Evolutionary conservation across 2,113 vertebrate genomes (phyloP).

Genomic region (Tylochromis polylepis): DNA sequence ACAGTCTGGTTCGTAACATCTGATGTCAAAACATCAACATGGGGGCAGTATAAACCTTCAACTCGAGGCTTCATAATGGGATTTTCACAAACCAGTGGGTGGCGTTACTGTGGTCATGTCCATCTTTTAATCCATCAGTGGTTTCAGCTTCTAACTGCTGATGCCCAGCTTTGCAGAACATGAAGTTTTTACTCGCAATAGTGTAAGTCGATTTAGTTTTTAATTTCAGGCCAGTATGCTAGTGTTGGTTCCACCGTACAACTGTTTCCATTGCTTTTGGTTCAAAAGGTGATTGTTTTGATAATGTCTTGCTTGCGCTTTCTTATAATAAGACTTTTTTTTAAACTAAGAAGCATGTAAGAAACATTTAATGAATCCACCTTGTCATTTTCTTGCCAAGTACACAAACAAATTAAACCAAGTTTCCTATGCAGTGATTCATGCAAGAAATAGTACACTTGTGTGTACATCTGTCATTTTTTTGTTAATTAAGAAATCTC

Average conservation of each 20-base stretch:
- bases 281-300: background rate
- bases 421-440: background rate
- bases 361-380: background rate
- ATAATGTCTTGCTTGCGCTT: background rate
- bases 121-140: background rate
- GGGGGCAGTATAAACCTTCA: background rate
- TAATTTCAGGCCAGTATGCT: background rate
- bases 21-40: background rate
- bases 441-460: background rate
- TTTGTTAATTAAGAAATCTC: background rate
- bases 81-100: background rate
- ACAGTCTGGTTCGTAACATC: background rate
- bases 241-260: background rate
- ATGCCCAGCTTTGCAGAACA: background rate
- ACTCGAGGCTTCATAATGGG: background rate
- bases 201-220: background rate
- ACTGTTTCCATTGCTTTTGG: background rate
- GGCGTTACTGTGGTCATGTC: fast-evolving
- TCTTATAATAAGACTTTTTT: background rate
- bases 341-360: background rate
- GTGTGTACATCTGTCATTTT: background rate
- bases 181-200: background rate
- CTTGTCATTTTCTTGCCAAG: background rate
- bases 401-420: background rate
- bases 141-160: background rate